These are phyloP conservation scores for Condylura cristata DNA, from an alignment of 2,113 vertebrate genomes.

Conservation along the genomic window DNA sequence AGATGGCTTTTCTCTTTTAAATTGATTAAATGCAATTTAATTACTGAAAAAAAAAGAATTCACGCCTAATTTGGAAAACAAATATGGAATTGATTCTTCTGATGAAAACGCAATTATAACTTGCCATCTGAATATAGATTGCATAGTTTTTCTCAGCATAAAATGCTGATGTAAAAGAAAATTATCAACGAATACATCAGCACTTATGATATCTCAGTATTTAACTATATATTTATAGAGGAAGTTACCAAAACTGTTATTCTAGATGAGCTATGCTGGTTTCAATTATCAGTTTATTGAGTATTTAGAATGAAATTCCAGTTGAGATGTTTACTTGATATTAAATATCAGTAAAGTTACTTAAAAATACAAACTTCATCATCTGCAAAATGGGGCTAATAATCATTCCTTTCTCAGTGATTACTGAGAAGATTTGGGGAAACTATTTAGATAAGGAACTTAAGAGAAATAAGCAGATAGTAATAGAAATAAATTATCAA, in stretches of 20 bases:
- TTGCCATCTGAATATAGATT: neutral
- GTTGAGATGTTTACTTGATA: neutral
- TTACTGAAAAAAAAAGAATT: slow-evolving; percentile 54
- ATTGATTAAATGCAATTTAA: slow-evolving; percentile 70
- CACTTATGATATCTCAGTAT: neutral
- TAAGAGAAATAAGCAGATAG: neutral
- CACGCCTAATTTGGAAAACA: slow-evolving; percentile 42
- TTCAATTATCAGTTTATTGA: neutral
- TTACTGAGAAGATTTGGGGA: neutral
- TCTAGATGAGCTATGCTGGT: neutral
- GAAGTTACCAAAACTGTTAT: neutral
- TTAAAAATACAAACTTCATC: neutral
- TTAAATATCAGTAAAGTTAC: neutral
- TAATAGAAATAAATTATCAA: neutral
- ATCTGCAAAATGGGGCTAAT: neutral
- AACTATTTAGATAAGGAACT: neutral
- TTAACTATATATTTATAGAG: slow-evolving; percentile 35
- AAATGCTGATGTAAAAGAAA: neutral
- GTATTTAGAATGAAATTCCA: neutral
- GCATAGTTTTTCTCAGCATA: neutral
- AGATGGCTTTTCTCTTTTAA: slow-evolving; percentile 72
- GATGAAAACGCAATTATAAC: neutral
- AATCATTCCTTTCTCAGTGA: neutral
- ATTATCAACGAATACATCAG: neutral
- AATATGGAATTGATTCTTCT: slow-evolving; percentile 34